Evolutionary conservation across 1,140 invertebrate species (phyloP).

Genomic region (Prorops nasuta): DNA sequence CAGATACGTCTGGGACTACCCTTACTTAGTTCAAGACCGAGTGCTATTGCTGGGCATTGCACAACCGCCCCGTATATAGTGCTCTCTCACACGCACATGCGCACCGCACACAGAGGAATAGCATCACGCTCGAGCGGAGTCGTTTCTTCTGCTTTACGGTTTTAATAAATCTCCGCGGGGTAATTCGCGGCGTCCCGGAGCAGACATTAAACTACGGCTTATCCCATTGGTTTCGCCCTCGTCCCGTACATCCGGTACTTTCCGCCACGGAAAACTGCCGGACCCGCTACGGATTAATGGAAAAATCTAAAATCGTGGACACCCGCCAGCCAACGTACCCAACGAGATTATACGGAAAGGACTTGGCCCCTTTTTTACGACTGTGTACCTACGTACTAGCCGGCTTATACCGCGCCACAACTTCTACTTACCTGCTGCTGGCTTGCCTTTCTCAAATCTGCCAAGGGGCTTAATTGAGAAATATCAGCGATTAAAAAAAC

Average conservation of each 20-base stretch:
- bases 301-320: constrained; percentile 20
- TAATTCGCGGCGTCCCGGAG: constrained; percentile 49
- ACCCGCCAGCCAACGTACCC: too few species aligned
- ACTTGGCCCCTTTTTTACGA: too few species aligned
- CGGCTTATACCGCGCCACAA: too few species aligned
- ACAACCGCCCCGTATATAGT: too few species aligned
- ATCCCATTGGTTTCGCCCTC: constrained; percentile 19
- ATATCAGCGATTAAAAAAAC: too few species aligned
- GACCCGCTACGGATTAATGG: constrained; percentile 38
- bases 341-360: too few species aligned
- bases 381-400: too few species aligned
- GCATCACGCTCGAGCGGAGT: constrained; percentile 27
- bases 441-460: too few species aligned
- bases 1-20: constrained; percentile 22
- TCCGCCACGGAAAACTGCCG: constrained; percentile 21
- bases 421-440: too few species aligned
- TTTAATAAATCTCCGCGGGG: constrained; percentile 54
- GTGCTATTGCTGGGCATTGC: too few species aligned
- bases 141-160: constrained; percentile 54
- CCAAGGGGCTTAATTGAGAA: too few species aligned
- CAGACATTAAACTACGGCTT: constrained; percentile 42
- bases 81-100: too few species aligned
- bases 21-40: constrained; percentile 2
- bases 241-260: constrained; percentile 9
- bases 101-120: constrained; percentile 6